Percentiles rank a stretch among this genome's conserved stretches.
These are phyloP conservation scores for Lingula anatina DNA, from an alignment of 2,888 invertebrate genomes.

Conservation along the genomic window DNA sequence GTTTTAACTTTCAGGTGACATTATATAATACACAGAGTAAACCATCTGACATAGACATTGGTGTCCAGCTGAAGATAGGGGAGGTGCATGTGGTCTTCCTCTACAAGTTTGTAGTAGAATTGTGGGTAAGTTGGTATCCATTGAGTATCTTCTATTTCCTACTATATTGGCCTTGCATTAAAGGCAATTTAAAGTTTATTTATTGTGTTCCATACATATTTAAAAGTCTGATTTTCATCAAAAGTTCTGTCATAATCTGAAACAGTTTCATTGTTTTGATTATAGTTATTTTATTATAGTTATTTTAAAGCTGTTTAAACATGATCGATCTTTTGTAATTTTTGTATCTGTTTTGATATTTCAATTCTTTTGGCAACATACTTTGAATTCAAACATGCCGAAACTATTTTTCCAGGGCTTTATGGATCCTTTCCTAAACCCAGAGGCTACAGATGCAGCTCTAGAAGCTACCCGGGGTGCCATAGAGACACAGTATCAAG, in stretches of 20 bases:
- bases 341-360: no score
- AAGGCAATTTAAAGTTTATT: not conserved
- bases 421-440: slow-evolving; percentile 48
- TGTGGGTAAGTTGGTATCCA: slow-evolving; percentile 35
- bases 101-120: slow-evolving; percentile 51
- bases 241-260: no score
- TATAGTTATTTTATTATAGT: not conserved
- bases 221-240: not conserved
- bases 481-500: slow-evolving; percentile 10
- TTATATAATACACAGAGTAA: no score
- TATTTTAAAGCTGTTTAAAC: not conserved
- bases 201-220: not conserved
- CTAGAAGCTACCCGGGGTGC: slow-evolving; percentile 23
- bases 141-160: not conserved
- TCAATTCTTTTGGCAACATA: no score
- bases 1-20: slow-evolving; percentile 4
- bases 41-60: no score
- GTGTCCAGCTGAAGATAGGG: slow-evolving; percentile 66
- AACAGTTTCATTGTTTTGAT: not conserved
- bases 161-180: not conserved
- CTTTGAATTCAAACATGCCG: no score
- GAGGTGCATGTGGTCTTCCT: slow-evolving; percentile 68
- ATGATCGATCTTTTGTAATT: no score
- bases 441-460: slow-evolving; percentile 37
- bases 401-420: slow-evolving; percentile 46